Percentiles rank a stretch among this genome's conserved stretches.
Conservation (phyloP, 1,140 invertebrate species). For the Argopecten irradians region DNA sequence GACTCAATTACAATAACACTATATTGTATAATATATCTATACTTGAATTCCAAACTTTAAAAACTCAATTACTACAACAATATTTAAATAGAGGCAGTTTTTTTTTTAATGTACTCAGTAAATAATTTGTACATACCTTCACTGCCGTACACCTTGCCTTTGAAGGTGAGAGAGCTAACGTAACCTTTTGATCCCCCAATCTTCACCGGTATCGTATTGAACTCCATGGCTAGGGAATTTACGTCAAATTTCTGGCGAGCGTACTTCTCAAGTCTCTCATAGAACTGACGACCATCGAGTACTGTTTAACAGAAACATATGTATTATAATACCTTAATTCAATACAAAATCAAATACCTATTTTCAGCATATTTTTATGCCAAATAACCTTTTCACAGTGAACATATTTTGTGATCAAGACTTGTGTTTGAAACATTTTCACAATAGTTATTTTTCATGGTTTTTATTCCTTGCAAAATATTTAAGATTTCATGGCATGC, state of each 20-base stretch:
- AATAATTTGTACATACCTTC: slow-evolving; percentile 26
- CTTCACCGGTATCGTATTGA: slow-evolving; percentile 24
- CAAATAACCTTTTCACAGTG: background rate
- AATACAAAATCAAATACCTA: background rate
- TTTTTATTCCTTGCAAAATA: background rate
- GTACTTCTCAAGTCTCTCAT: slow-evolving; percentile 28
- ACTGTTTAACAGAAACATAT: slow-evolving; percentile 31
- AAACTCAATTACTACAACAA: background rate
- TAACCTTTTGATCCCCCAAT: slow-evolving; percentile 26
- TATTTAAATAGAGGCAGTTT: background rate
- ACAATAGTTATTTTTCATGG: too few species aligned
- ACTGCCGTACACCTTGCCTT: slow-evolving; percentile 34
- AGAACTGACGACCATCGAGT: slow-evolving; percentile 33
- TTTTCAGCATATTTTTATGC: background rate
- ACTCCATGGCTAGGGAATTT: slow-evolving; percentile 24
- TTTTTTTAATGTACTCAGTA: background rate
- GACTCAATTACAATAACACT: background rate
- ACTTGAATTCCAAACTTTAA: background rate
- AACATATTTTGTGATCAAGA: background rate
- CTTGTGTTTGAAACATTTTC: too few species aligned
- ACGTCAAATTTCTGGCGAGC: background rate
- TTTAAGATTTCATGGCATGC: too few species aligned
- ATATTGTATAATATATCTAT: background rate
- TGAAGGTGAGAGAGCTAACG: slow-evolving; percentile 30
- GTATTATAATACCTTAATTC: background rate